phyloP scores from a whole-genome alignment of 1,140 invertebrate genomes.

The Melanaphis sacchari region DNA sequence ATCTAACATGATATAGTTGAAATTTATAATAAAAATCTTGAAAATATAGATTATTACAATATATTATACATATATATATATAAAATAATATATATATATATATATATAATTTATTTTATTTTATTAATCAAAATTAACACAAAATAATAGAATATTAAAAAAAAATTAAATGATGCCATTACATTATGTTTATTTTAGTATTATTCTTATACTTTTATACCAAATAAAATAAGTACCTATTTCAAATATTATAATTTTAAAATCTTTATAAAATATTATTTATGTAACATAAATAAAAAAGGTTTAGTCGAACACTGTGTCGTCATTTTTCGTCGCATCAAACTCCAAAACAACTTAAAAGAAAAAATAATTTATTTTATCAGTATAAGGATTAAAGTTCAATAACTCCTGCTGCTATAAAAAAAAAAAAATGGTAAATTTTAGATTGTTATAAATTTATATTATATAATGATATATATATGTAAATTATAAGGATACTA shows the following conservation, averaged over 20 bases:
- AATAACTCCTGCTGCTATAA: background rate
- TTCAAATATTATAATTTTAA: background rate
- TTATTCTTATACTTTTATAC: background rate
- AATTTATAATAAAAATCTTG: too few relatives aligned
- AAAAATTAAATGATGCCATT: background rate
- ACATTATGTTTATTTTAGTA: background rate
- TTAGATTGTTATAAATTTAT: background rate
- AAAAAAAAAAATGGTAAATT: background rate
- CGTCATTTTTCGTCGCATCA: background rate
- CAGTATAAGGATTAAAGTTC: conserved; percentile 21
- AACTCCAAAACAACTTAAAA: background rate
- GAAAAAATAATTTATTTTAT: conserved; percentile 26
- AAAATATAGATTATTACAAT: too few relatives aligned
- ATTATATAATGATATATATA: background rate
- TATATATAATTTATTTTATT: background rate
- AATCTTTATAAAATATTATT: conserved; percentile 8
- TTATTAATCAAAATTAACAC: background rate
- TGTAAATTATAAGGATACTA: background rate
- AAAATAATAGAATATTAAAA: background rate
- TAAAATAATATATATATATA: too few relatives aligned
- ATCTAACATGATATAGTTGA: too few relatives aligned
- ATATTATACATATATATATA: too few relatives aligned
- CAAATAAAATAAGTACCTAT: too few relatives aligned
- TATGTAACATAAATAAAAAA: conserved; percentile 9
- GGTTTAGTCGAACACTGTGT: background rate